Evolutionary conservation across 2,888 invertebrate genomes (phyloP).

Genomic region (Pyrgus malvae): DNA sequence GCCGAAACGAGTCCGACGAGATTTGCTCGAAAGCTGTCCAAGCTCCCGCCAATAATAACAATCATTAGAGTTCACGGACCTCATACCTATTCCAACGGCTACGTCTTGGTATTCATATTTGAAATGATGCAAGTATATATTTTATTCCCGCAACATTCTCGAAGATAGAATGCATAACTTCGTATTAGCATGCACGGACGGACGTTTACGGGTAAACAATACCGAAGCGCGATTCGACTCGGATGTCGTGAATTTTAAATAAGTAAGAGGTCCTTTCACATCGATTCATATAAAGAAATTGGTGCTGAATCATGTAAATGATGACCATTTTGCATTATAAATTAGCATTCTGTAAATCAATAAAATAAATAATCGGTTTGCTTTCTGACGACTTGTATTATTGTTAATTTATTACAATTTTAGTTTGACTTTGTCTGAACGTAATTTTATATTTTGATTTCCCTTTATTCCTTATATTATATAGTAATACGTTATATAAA

Average conservation of each 20-base stretch:
- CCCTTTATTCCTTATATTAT: not conserved
- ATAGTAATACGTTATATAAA: too few species aligned
- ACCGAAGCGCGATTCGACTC: constrained; percentile 40
- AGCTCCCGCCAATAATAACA: constrained; percentile 36
- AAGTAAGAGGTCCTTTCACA: constrained; percentile 44
- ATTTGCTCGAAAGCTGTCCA: constrained; percentile 54
- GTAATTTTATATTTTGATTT: too few species aligned
- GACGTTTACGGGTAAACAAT: constrained; percentile 40
- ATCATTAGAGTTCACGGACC: constrained; percentile 42
- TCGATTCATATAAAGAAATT: constrained; percentile 34
- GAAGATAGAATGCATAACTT: constrained; percentile 28
- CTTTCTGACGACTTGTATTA: too few species aligned
- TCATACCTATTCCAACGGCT: constrained; percentile 9
- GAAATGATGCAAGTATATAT: constrained; percentile 41
- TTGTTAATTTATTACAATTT: too few species aligned
- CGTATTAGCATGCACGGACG: constrained; percentile 38
- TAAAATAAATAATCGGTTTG: not conserved
- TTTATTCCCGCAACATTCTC: constrained; percentile 31
- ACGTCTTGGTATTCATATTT: constrained; percentile 41
- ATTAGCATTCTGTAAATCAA: not conserved
- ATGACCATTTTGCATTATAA: constrained; percentile 9
- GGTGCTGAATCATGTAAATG: constrained; percentile 19
- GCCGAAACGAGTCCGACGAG: constrained; percentile 48
- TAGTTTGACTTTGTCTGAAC: too few species aligned
- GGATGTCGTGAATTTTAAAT: constrained; percentile 42